Base-by-base conservation (phyloP, 2,113 vertebrate species). In the Anser cygnoides region DNA sequence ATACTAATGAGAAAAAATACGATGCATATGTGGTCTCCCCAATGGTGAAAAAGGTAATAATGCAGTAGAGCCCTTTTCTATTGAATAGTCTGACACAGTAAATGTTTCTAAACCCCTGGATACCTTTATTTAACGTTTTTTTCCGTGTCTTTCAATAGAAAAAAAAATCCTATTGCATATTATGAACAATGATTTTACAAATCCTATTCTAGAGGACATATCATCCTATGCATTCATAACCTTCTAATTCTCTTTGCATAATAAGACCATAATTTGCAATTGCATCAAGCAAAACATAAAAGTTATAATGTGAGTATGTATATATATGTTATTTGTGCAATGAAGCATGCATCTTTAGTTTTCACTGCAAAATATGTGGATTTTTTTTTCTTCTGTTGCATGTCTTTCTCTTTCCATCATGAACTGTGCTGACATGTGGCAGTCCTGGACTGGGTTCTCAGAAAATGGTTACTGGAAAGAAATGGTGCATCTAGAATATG, bases 11-110 rank as follows among this genome's bases (percentile, higher is more conserved):
- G n/a, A 85, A 74, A 89, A 92, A 90, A 66, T 52, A 54, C 3
- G 10, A 75, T 63, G 11, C 39, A 33, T 46, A 16, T 80, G 10
- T 52, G n/a, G 50, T 80, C 63, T 95, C 63, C 81, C 62, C 6
- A 9, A 0, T 55, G 81, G 71, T 82, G 13, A 82, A 83, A 62
- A 87, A 83, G 55, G 20, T 79, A 95, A 83, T 91, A 89, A 93
- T 49, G 31, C 3, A n/a, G 35, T 73, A 62, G 62, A 95, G 50
- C 37, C 63, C 16, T 90, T 95, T 89, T 90, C 87, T 89, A 80
- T 82, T 91, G 81, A 84, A 88, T 76, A 92, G 31, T 70, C 87
- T 96, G 78, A 73, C 90, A 73, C 16, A 50, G 49, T 76, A 84
- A 89, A 76, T 94, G 80, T 90, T 91, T 89, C 59, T 79, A 85